Evolutionary conservation across 2,113 vertebrate genomes (phyloP), one percentile per base, ranked within the genome.

Genomic region (Halcyon malimbica): DNA sequence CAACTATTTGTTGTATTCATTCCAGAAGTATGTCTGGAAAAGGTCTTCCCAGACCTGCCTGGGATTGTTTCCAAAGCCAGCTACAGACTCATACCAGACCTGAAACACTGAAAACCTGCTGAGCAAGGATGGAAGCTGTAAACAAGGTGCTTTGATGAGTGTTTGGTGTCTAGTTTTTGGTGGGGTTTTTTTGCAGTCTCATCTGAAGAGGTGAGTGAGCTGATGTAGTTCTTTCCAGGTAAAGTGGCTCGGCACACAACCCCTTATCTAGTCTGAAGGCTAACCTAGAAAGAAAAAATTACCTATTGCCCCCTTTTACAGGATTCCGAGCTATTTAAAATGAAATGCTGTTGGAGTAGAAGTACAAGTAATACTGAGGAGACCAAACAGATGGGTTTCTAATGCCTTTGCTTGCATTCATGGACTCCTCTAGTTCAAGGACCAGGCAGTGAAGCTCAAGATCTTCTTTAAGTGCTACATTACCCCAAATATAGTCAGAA

Each of bases 41-140:
- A 91, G 63, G 10, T 64, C 83, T 91, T 96, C 69, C 64, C 69
- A 89, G 80, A 56, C 64, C 48, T 91, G 56, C 21, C 48, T 4
- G 1, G 87, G 59, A 92, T 64, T 5, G 1, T 78, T 95, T 87
- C 69, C 86, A 94, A 93, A 89, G 81, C 17, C 60, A 78, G 35
- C 42, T 85, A 35, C 41, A 57, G 42, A 79, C 21, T 82, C 74
- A 76, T 53, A 94, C 35, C 57, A 82, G 83, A 87, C 62, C 60
- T 91, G 91, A 91, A 90, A 80, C 41, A 41, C 67, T 80, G 68
- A 54, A 93, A 97, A 97, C 89, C 87, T 96, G 87, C 62, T 91
- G 83, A 82, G 70, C 87, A 82, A 82, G 94, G 80, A 37, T 84
- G 69, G 42, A 60, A 81, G 39, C 69, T 84, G 19, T 69, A 94